Base-by-base conservation (phyloP, 2,113 vertebrate genomes). In the Numenius arquata region DNA sequence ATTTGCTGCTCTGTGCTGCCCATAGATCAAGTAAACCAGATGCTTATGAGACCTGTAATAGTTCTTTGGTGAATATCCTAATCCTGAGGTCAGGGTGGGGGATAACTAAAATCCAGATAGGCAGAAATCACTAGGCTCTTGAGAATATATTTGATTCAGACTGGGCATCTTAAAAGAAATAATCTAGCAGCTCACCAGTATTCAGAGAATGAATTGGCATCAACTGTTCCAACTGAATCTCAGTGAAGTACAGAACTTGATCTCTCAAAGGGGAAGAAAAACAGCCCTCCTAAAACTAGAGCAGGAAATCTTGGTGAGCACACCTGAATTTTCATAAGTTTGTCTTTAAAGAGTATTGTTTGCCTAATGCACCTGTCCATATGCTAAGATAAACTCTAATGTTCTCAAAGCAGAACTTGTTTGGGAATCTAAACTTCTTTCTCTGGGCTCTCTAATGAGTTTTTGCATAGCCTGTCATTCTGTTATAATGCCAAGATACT, bases 351-450 rank as follows among this genome's bases (percentile, higher is more conserved):
- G 86, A 71, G 5, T 65, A 22, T 94, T 0, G 0, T 95, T 96
- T 96, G 56, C 74, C 66, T 96, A 95, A 94, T 89, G 63, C 34
- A 85, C 36, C 74, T 89, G 74, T 61, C 73, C 14, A 15, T 79
- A 85, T 88, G 70, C 66, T 48, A 72, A 96, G 65, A 75, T 89
- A 94, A 94, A 15, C 36, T 58, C 36, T 93, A 59, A 59, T 75
- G 48, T 79, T 85, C 29, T 85, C 38, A 82, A 82, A 89, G 56
- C 32, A 70, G 55, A 83, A 63, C 85, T 95, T 73, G 63, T 81
- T 94, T 90, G 55, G 36, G 43, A 92, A 66, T 34, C 18, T 65
- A 29, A 63, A 20, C 61, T 38, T 63, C 34, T 41, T 55, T 91
- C 63, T 85, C 68, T 47, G 38, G 36, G 9, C 17, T 88, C 40